Conservation (phyloP, 2,797 vertebrate genomes). For the Takifugu ocellatus region DNA sequence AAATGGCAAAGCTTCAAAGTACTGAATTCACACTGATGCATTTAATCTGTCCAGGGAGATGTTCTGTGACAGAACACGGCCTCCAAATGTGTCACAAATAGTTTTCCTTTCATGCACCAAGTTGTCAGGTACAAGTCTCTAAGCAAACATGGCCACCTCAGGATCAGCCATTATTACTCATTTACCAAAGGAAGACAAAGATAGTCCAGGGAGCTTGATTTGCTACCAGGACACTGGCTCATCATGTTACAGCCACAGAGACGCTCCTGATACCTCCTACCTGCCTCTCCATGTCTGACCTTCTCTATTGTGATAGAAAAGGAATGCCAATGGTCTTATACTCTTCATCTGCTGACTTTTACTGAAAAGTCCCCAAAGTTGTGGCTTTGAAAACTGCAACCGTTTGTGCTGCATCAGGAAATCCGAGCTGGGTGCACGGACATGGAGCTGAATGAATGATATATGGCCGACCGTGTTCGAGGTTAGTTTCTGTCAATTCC, state of each 20-base stretch:
- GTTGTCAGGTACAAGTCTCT: conserved; percentile 77
- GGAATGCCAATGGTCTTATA: conserved; percentile 21
- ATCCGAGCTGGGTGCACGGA: conserved; percentile 40
- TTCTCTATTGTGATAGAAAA: conserved; percentile 39
- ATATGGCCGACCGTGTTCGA: conserved; percentile 50
- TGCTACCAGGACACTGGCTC: conserved; percentile 44
- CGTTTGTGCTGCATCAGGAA: conserved; percentile 46
- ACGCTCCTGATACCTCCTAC: conserved; percentile 54
- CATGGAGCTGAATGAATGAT: conserved; percentile 57
- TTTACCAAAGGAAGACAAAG: conserved; percentile 67
- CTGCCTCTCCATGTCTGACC: conserved; percentile 49
- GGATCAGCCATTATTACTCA: conserved; percentile 76
- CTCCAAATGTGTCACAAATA: conserved; percentile 32
- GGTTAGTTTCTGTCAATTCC: conserved; percentile 67
- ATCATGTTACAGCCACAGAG: conserved; percentile 48
- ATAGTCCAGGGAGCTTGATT: conserved; percentile 55
- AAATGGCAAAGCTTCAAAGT: conserved; percentile 42
- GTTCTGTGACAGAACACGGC: conserved; percentile 29
- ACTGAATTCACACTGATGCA: conserved; percentile 26
- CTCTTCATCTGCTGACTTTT: conserved; percentile 29
- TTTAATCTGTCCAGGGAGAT: conserved; percentile 23
- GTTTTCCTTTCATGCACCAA: conserved; percentile 49
- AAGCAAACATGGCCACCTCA: conserved; percentile 75
- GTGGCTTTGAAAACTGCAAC: conserved; percentile 31
- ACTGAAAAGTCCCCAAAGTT: conserved; percentile 4